Base-by-base conservation (phyloP, 2,888 invertebrate species). In the Dasypogon diadema region DNA sequence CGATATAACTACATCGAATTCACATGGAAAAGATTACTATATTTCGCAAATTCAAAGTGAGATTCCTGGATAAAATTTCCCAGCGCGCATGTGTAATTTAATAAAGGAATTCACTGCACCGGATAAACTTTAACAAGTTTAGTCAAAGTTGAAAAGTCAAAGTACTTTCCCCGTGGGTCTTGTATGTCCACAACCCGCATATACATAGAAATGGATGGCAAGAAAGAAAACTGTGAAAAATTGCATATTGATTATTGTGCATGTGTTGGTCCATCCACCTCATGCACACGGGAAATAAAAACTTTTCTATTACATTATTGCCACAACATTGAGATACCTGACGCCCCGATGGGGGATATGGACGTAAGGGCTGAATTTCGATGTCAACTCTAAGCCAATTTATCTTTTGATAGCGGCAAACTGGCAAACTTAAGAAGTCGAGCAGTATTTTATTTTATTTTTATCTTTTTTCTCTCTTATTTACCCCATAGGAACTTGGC, bases 41-140 rank as follows among this genome's bases (percentile, higher is more conserved):
- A n/a, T 58, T 30, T 34, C 26, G 30, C 58, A 58, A 58, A 58
- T 58, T 58, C 58, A 26, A 58, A 58, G 58, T 58, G 42, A 42
- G 60, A 37, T 37, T 34, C 16, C 18, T 12, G 18, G 60, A 60
- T 60, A 60, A 60, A 60, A 60, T 60, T 60, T 37, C 60, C 60
- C 37, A 60, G 18, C 37, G 60, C 60, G 60, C 60, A 60, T 60
- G 60, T 60, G 60, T 60, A 60, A 60, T 60, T 60, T 60, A 60
- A 60, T 60, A 60, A 60, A 60, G 60, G 37, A 60, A 60, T 60
- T 60, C 60, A 37, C 37, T 60, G 60, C 60, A 60, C 60, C 60
- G 60, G 60, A 60, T 60, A 60, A 60, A 60, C 60, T 60, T 60
- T 60, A 60, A 60, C 60, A 60, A 60, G 60, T 60, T 60, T 60